Evolutionary conservation across 1,140 invertebrate species (phyloP), one percentile per base, ranked within the genome.

Genomic region (Pogonomyrmex californicus): DNA sequence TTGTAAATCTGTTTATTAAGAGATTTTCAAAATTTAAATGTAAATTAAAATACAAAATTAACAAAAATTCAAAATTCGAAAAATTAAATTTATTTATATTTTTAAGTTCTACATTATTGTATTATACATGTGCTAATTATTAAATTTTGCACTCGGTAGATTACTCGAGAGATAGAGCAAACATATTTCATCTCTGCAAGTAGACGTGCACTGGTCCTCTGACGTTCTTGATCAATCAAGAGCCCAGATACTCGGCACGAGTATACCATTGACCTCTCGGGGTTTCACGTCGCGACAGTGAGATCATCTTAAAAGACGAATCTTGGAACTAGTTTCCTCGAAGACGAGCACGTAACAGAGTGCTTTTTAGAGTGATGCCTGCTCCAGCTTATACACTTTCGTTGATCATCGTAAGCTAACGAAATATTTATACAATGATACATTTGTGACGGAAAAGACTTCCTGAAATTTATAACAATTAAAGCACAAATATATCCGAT

Each of bases 161-260:
- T 88, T 88, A 76, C 33, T 70, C 17, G 47, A 33, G 38, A 81
- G 51, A 58, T 71, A 81, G 23, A 41, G 62, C 60, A 81, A 82
- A 76, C 85, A 86, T 88, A 88, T 82, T 86, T 88, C 78, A 86
- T 81, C 76, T 63, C 63, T 17, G 51, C 7, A 17, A 81, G 56
- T 49, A 56, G 49, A 51, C 41, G 73, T 23, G 38, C 79, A 44
- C 14, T 41, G 41, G 17, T 30, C 65, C 44, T 58, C 82, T n/a
- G 38, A 68, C 68, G 60, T 58, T 56, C 65, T 85, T 85, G 86
- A 86, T 87, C 71, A 85, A 87, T 87, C 82, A 68, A 75, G 51
- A 83, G 41, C 33, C 54, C 9, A 38, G 68, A 60, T 62, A 83
- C 33, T 56, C 41, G 12, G 54, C 7, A n/a, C 54, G 70, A 75